A percentile compares a stretch with the other conserved stretches of the same genome.
Evolutionary conservation across 2,797 vertebrate species (phyloP).

Genomic region (Microctenopoma lineatum): DNA sequence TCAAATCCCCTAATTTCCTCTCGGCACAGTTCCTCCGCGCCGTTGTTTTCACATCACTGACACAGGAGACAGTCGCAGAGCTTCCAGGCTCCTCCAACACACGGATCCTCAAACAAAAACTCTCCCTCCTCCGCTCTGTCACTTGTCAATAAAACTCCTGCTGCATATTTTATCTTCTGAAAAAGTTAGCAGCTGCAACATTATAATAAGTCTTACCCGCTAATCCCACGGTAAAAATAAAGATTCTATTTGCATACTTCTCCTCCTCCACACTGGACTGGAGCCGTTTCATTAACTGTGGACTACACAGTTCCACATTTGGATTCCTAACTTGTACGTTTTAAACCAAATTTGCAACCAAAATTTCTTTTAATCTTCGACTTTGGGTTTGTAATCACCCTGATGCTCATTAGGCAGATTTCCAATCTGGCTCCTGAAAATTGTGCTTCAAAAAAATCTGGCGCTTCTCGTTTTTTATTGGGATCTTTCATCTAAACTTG

Average conservation of each 20-base stretch:
- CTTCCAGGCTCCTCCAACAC: slow-evolving; percentile 20
- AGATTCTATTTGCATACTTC: not conserved
- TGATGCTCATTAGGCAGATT: not conserved
- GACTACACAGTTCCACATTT: not conserved
- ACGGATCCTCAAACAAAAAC: not conserved
- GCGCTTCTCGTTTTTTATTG: not conserved
- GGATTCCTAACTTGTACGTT: not conserved
- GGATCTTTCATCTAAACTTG: not conserved
- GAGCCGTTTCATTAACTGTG: not conserved
- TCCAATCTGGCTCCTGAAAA: not conserved
- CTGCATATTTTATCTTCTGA: slow-evolving; percentile 29
- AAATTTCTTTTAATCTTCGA: not conserved
- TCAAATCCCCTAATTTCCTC: slow-evolving; percentile 8
- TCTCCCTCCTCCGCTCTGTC: slow-evolving; percentile 20
- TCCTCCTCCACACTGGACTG: not conserved
- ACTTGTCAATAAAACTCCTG: slow-evolving; percentile 16
- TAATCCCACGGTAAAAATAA: not conserved
- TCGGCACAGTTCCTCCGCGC: not conserved
- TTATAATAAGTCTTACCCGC: not conserved
- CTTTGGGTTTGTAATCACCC: not conserved
- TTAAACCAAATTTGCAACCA: not conserved
- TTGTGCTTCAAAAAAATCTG: not conserved
- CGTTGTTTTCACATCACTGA: slow-evolving; percentile 1
- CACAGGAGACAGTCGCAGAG: slow-evolving; percentile 5
- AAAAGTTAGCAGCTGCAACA: not conserved